phyloP scores from a whole-genome alignment of 1,140 invertebrate species.

The Panagrolaimus sp. region DNA sequence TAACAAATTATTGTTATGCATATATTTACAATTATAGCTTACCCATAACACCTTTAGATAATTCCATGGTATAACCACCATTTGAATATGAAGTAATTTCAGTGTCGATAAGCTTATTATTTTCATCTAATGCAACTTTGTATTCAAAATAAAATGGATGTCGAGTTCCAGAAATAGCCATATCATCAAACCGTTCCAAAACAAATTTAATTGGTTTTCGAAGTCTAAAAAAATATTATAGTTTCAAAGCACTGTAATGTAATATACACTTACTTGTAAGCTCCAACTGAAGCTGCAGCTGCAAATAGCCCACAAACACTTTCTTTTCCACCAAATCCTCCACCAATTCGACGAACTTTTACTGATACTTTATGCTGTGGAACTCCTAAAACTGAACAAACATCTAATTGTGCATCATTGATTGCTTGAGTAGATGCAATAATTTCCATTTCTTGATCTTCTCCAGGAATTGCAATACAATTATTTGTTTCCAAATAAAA shows the following conservation, averaged over 20 bases:
- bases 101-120: constrained; percentile 37
- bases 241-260: neutral
- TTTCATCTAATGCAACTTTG: constrained; percentile 62
- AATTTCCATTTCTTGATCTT: constrained; percentile 78
- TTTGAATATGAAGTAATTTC: constrained; percentile 42
- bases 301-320: constrained; percentile 65
- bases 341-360: constrained; percentile 78
- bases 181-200: constrained; percentile 87
- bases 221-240: constrained; percentile 62
- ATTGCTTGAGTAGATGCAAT: constrained; percentile 77
- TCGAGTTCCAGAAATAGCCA: constrained; percentile 76
- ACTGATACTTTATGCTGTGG: constrained; percentile 71
- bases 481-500: constrained; percentile 87
- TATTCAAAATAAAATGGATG: constrained; percentile 83
- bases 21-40: constrained; percentile 16
- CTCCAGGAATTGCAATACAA: constrained; percentile 70
- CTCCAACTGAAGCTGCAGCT: constrained; percentile 63
- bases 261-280: constrained; percentile 59
- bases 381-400: constrained; percentile 70
- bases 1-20: constrained; percentile 60
- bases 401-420: constrained; percentile 65
- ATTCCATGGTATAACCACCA: constrained; percentile 45
- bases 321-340: constrained; percentile 93
- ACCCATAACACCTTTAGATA: constrained; percentile 54
- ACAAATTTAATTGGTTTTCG: constrained; percentile 75